phyloP scores from a whole-genome alignment of 2,888 invertebrate species.

The Campopleginae sp. region DNA sequence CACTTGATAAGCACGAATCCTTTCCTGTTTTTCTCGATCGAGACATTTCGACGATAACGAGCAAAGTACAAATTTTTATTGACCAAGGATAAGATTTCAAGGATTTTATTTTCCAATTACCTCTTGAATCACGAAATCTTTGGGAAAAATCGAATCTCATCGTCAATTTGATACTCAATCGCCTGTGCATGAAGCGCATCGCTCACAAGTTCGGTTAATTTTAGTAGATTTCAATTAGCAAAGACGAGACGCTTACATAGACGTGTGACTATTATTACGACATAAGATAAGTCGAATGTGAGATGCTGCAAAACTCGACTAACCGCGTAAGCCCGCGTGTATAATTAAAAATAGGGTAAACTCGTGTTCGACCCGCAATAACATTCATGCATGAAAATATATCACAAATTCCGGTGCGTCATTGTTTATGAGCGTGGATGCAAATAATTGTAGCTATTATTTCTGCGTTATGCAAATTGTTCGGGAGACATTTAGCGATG shows the following conservation, averaged over 20 bases:
- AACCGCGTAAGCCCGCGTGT: not conserved
- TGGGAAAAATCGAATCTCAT: not conserved
- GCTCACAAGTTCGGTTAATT: not conserved
- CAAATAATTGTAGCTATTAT: not conserved
- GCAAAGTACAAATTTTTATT: not conserved
- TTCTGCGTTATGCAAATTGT: not conserved
- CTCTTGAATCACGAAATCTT: not conserved
- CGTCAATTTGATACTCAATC: not conserved
- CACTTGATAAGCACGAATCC: not conserved
- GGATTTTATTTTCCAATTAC: not conserved
- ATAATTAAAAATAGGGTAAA: conserved; percentile 3
- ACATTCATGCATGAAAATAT: not conserved
- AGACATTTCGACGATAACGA: not conserved
- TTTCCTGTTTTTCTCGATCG: not conserved
- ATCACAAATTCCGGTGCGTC: not conserved
- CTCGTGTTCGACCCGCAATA: conserved; percentile 1
- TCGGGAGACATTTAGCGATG: not conserved
- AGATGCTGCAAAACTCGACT: not conserved
- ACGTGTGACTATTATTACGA: conserved; percentile 3
- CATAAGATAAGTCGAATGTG: not conserved
- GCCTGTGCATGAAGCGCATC: not conserved
- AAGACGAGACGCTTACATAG: conserved; percentile 5
- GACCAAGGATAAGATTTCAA: not conserved
- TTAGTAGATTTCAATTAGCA: conserved; percentile 15
- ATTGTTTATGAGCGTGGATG: conserved; percentile 4